These are phyloP conservation scores for Coelopa frigida DNA, from an alignment of 1,140 invertebrate genomes.

Conservation along the genomic window DNA sequence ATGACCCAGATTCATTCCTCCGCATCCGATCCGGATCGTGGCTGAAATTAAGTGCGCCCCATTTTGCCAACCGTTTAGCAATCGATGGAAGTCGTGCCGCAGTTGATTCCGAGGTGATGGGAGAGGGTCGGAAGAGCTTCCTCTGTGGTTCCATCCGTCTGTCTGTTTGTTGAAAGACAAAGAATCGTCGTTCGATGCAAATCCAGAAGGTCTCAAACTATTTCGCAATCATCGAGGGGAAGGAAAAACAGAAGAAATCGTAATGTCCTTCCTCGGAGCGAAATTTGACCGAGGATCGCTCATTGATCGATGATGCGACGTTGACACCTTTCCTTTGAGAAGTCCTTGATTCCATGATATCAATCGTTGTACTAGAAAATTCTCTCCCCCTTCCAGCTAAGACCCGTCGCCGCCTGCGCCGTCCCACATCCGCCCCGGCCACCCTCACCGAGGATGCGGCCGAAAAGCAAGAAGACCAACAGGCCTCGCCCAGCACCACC, in stretches of 20 bases:
- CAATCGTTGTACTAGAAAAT: background rate
- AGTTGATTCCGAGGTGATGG: too few species aligned
- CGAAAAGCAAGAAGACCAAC: constrained; percentile 55
- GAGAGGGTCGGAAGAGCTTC: too few species aligned
- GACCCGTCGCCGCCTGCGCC: constrained; percentile 50
- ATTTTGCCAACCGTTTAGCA: too few species aligned
- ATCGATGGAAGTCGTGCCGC: too few species aligned
- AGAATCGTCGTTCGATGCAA: too few species aligned
- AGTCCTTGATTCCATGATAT: background rate
- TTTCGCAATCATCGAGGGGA: background rate
- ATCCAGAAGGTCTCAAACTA: too few species aligned
- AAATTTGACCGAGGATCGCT: background rate
- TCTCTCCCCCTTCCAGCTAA: constrained; percentile 22
- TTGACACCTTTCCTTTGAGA: background rate
- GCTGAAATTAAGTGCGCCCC: too few species aligned
- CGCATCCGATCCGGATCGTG: too few species aligned
- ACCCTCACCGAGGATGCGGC: constrained; percentile 23
- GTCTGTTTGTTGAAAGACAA: too few species aligned
- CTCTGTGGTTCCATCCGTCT: too few species aligned
- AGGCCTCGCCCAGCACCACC: constrained; percentile 47
- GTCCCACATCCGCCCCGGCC: constrained; percentile 43
- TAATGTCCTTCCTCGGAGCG: background rate
- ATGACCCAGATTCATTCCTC: too few species aligned
- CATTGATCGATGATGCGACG: background rate
- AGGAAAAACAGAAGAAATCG: background rate